Base-by-base conservation (phyloP, 2,113 vertebrate species). In the Microtus oregoni region DNA sequence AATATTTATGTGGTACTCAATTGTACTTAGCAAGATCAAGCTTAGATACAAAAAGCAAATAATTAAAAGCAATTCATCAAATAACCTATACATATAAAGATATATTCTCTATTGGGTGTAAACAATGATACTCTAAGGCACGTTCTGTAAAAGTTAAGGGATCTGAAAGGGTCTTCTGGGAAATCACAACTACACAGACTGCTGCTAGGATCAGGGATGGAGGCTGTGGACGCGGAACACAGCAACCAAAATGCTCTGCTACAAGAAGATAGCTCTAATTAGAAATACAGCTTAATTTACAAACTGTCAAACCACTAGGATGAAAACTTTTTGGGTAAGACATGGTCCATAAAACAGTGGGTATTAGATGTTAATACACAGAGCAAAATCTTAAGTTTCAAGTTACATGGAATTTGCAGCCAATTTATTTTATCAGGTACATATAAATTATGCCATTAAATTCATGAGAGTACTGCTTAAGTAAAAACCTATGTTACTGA, bases 11-110 rank as follows among this genome's bases (percentile, higher is more conserved):
- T 91, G 68, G 32, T 19, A 91, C 95, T 10, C n/a, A 93, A 83
- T 81, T 75, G 7, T 65, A 95, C 70, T 86, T 92, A 86, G 96
- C n/a, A 24, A 32, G 81, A 96, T 52, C 30, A 92, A 88, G 20
- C 5, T 89, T 86, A 55, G 41, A 41, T 82, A 89, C 13, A 3
- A 76, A 83, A 76, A 75, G 4, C 26, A 88, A 92, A 73, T 83
- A 86, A 47, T 86, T 81, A 96, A 96, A 95, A 85, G 20, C 63
- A 94, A 96, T 63, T 78, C 50, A 47, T 52, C 9, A 92, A 67
- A 1, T 68, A 89, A 89, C 1, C 24, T 72, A 92, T 3, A 44
- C 30, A 70, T 75, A 91, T 89, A 89, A 92, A 93, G 47, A 89
- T 20, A 41, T 61, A 41, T 9, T 75, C 75, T 83, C 10, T 79